phyloP scores from a whole-genome alignment of 2,113 vertebrate genomes.

The Aegithalos caudatus region DNA sequence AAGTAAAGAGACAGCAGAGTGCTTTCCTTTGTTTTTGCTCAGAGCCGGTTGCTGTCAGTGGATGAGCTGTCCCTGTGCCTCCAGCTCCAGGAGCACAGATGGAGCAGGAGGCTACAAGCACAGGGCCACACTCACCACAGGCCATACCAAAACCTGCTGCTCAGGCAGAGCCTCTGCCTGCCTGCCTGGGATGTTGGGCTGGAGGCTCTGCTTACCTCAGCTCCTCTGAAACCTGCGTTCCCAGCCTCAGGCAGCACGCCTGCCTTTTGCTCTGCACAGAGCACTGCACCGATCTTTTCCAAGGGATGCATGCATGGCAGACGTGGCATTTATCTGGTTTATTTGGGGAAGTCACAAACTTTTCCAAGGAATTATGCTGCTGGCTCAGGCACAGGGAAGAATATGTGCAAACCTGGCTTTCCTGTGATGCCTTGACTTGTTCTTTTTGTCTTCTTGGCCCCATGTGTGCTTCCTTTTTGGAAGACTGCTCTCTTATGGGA shows the following conservation, averaged over 20 bases:
- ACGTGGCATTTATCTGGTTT: neutral
- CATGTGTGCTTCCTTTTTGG: neutral
- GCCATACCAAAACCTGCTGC: neutral
- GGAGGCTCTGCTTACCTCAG: neutral
- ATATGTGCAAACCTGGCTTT: neutral
- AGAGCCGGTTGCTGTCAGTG: rapidly evolving
- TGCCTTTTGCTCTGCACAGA: neutral
- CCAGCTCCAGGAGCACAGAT: neutral
- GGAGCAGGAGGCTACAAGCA: neutral
- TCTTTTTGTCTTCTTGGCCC: neutral
- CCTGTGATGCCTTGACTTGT: neutral
- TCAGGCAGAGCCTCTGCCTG: neutral
- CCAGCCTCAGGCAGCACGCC: neutral
- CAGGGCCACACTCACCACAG: rapidly evolving
- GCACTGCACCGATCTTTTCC: neutral
- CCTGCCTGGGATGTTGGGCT: rapidly evolving
- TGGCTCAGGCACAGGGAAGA: neutral
- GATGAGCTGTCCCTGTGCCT: rapidly evolving
- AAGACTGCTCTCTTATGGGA: neutral
- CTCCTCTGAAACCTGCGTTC: neutral
- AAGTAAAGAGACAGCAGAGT: neutral
- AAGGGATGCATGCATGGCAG: rapidly evolving
- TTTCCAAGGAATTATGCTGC: neutral
- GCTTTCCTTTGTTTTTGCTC: neutral
- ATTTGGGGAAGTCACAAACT: neutral